Evolutionary conservation across 2,113 vertebrate species (phyloP).

Genomic region (human (Homo sapiens)): DNA sequence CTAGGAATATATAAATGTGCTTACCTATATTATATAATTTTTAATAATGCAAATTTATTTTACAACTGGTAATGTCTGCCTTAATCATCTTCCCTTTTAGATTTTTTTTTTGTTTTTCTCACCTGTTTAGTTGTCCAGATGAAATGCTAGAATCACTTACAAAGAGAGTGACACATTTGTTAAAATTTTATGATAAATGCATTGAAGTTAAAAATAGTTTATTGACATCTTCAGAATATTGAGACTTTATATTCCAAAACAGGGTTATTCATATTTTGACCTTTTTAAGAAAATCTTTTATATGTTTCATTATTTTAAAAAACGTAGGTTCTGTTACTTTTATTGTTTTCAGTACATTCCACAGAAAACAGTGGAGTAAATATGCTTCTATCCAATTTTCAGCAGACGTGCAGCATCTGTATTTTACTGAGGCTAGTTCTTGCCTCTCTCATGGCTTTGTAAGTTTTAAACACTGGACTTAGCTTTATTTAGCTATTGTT

Average conservation of each 20-base stretch:
- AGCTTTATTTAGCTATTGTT: neutral
- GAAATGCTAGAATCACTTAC: neutral
- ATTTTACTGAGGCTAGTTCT: neutral
- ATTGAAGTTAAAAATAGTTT: neutral
- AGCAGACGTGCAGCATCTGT: neutral
- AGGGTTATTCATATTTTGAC: neutral
- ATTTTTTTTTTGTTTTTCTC: neutral
- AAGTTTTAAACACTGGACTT: neutral
- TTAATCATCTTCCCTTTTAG: neutral
- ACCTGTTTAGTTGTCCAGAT: neutral
- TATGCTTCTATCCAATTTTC: neutral
- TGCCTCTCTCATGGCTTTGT: neutral
- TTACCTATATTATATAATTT: neutral
- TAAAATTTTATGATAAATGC: neutral
- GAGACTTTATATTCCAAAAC: neutral
- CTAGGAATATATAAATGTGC: neutral
- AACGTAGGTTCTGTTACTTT: neutral
- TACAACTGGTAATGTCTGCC: neutral
- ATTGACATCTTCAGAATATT: neutral
- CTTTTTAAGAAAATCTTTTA: neutral
- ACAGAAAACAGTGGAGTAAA: neutral
- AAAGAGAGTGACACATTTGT: neutral
- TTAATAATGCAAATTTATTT: neutral
- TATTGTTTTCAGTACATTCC: neutral
- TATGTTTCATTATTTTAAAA: neutral